Conservation (phyloP, 2,113 vertebrate genomes). For the Petaurus breviceps region DNA sequence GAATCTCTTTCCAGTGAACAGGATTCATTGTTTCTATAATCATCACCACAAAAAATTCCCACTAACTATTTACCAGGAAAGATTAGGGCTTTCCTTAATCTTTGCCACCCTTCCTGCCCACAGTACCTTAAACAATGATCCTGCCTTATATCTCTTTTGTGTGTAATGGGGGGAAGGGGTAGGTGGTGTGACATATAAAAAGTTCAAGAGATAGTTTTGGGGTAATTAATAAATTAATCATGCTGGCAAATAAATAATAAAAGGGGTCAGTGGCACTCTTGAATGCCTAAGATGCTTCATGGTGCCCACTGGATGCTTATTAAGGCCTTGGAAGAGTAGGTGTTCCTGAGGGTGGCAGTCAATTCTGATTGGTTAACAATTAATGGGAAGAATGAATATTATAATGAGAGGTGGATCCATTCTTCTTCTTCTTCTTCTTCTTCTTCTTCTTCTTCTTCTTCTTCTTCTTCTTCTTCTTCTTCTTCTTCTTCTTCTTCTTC, state of each 20-base stretch:
- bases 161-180: background rate
- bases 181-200: background rate
- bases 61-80: background rate
- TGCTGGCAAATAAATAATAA: background rate
- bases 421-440: too few species aligned
- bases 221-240: background rate
- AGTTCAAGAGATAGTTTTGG: background rate
- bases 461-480: too few species aligned
- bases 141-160: background rate
- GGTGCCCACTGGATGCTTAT: background rate
- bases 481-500: too few species aligned
- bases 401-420: too few species aligned
- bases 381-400: too few species aligned
- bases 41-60: background rate
- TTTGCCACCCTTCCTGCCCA: background rate
- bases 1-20: conserved; percentile 15
- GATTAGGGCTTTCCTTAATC: background rate
- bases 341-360: background rate
- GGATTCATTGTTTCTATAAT: background rate
- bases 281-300: background rate
- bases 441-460: too few species aligned
- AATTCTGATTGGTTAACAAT: too few species aligned
- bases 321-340: background rate
- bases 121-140: background rate
- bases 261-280: background rate